Base-by-base conservation (phyloP, 1,140 invertebrate species). In the Macrocentrus cingulum region DNA sequence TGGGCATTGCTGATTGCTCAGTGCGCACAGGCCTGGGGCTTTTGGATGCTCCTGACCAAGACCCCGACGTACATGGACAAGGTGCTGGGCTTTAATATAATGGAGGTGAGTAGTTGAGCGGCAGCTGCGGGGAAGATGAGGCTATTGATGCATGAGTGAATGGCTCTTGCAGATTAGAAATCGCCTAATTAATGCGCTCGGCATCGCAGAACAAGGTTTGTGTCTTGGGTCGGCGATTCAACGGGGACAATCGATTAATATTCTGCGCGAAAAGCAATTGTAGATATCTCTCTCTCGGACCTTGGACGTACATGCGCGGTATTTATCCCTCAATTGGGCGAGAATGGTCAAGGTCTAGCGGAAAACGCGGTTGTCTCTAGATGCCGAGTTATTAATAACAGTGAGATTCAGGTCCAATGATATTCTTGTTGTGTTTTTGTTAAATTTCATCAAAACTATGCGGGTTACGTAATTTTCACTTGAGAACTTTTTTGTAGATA, bases 21-120 rank as follows among this genome's bases (percentile, higher is more conserved):
- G 65, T 90, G 91, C 68, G 86, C 89, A 0, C 90, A 95, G 64
- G 90, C 90, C 67, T 97, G 94, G 94, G 94, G 93, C 0, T 94
- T 94, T 69, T 96, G 94, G 82, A 95, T 92, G 11, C 82, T 98
- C 42, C 82, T 98, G 50, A 95, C 92, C 0, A 87, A 94, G 73
- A 89, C 97, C 62, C 97, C 96, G 0, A 88, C 88, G 0, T 99
- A 96, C 69, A 88, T 98, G 83, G 87, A 86, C 42, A 85, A 87
- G 45, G 88, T 96, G 0, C 81, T 98, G 1, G 79, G 85, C 36
- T 92, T 91, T 65, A 81, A 96, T 53, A 88, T 98, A 23, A 84
- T 89, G 77, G 78, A 83, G 61, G 85, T 85, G 66, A 78, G 62
- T 64, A n/a, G 19, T 5, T 15, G 11, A 4, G 4, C n/a, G 11